Evolutionary conservation across 2,113 vertebrate genomes (phyloP).

Genomic region (Craseonycteris thonglongyai): DNA sequence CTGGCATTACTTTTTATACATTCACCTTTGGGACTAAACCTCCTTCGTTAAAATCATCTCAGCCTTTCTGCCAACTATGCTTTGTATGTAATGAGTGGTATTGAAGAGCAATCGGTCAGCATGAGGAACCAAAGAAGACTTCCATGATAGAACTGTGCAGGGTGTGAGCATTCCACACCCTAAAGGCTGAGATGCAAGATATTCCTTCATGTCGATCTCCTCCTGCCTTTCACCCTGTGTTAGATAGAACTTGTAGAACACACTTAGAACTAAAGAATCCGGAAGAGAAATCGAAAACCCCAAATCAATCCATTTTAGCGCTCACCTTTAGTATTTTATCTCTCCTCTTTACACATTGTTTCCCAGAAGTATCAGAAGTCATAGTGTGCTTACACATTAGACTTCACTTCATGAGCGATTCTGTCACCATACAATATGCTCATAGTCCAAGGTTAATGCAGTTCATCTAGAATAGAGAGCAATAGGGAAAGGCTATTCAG

Average conservation of each 20-base stretch:
- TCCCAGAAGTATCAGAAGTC: background rate
- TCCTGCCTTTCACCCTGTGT: background rate
- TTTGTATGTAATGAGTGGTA: background rate
- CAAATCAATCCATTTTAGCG: background rate
- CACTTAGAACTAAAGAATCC: background rate
- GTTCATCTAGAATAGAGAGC: background rate
- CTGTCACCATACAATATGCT: background rate
- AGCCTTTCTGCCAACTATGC: background rate
- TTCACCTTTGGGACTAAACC: constrained; percentile 6
- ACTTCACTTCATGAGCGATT: background rate
- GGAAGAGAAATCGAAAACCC: background rate
- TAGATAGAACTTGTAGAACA: background rate
- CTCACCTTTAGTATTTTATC: background rate
- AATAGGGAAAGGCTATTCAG: background rate
- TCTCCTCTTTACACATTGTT: background rate
- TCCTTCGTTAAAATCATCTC: background rate
- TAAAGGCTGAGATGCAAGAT: background rate
- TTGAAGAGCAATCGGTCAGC: background rate
- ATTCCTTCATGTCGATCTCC: background rate
- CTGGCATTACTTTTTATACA: background rate
- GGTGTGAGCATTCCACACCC: background rate
- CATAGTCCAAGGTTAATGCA: background rate
- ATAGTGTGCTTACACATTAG: background rate
- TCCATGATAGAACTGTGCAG: background rate
- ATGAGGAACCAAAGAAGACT: background rate